These are phyloP conservation scores for Platycheirus albimanus DNA, from an alignment of 2,888 invertebrate genomes.

Conservation along the genomic window DNA sequence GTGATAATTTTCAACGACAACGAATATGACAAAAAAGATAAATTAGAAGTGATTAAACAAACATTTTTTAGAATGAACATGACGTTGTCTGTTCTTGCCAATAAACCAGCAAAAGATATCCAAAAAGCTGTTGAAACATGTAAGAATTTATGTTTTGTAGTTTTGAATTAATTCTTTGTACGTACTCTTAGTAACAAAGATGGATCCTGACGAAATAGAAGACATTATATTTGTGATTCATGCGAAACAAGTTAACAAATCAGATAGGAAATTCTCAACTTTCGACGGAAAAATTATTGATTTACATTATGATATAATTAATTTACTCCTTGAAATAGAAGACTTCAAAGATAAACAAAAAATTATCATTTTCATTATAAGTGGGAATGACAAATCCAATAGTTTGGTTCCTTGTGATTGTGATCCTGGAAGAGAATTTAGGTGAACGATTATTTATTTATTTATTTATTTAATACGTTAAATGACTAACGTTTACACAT, in stretches of 20 bases:
- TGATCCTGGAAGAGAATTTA: not conserved
- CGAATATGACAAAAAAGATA: conserved; percentile 3
- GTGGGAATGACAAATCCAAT: not conserved
- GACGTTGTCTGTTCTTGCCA: not conserved
- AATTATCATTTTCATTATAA: conserved; percentile 7
- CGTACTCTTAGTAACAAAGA: too few species aligned
- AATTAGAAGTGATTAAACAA: not conserved
- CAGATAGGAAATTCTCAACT: not conserved
- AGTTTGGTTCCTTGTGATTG: not conserved
- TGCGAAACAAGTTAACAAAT: not conserved
- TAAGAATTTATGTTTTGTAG: conserved; percentile 7
- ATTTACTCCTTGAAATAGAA: conserved; percentile 10
- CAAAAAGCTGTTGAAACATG: conserved; percentile 1
- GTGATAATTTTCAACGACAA: conserved; percentile 35
- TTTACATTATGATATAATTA: not conserved
- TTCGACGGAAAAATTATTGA: not conserved
- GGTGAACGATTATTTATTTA: too few species aligned
- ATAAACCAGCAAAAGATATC: conserved; percentile 15
- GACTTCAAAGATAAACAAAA: conserved; percentile 7
- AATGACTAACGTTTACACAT: too few species aligned
- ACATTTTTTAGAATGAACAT: conserved; percentile 27
- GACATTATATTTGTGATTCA: too few species aligned
- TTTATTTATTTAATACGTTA: too few species aligned
- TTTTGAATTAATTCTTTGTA: not conserved
- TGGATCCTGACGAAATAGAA: too few species aligned